phyloP scores from a whole-genome alignment of 2,888 invertebrate genomes.

The Anagyrus pseudococci region DNA sequence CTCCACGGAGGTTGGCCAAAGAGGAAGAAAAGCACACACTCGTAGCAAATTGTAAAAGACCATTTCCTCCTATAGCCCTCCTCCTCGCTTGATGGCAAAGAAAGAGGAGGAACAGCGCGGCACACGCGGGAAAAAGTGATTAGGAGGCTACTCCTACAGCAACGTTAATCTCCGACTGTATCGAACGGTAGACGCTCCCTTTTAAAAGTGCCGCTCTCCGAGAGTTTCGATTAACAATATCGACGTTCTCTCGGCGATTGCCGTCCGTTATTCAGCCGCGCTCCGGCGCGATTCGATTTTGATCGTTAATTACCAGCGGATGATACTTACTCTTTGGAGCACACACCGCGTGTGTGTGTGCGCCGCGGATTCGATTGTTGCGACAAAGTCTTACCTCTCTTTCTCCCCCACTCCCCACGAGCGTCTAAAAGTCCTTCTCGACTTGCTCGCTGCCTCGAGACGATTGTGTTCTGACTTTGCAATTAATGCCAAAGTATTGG shows the following conservation, averaged over 20 bases:
- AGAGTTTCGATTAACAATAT: constrained; percentile 21
- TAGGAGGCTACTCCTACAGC: constrained; percentile 18
- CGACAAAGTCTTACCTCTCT: too few relatives aligned
- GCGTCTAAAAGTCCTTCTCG: too few relatives aligned
- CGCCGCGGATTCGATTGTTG: neutral
- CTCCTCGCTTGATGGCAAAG: too few relatives aligned
- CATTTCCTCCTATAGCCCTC: too few relatives aligned
- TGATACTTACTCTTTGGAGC: constrained; percentile 16
- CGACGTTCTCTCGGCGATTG: too few relatives aligned
- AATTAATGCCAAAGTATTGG: too few relatives aligned
- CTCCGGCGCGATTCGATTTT: constrained; percentile 30
- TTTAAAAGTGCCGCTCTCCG: neutral
- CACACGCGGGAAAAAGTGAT: constrained; percentile 32
- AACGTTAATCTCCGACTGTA: constrained; percentile 27
- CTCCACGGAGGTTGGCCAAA: too few relatives aligned
- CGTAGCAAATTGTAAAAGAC: constrained; percentile 27
- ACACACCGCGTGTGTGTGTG: neutral
- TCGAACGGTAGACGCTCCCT: too few relatives aligned
- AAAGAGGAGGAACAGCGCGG: neutral
- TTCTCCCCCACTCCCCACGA: too few relatives aligned
- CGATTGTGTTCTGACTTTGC: neutral
- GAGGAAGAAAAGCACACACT: too few relatives aligned
- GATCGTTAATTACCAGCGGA: constrained; percentile 32
- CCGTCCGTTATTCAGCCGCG: too few relatives aligned
- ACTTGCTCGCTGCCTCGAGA: neutral